Conservation (phyloP, 2,113 vertebrate genomes). For the Rhipidura dahli region DNA sequence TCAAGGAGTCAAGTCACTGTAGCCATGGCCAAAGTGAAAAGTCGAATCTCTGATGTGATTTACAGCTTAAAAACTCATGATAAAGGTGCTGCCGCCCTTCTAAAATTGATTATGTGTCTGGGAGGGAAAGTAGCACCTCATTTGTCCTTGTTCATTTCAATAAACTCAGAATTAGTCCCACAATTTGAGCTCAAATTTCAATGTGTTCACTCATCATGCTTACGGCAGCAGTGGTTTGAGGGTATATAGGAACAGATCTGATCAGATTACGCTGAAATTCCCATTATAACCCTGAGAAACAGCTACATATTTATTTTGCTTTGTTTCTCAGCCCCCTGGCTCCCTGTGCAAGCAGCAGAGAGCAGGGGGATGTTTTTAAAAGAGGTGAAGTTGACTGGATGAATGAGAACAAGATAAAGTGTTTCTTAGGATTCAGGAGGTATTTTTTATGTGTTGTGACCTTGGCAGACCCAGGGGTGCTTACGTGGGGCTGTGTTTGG, state of each 20-base stretch:
- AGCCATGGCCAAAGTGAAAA: background rate
- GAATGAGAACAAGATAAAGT: background rate
- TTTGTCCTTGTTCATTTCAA: constrained; percentile 59
- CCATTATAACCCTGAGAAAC: background rate
- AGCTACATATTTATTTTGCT: background rate
- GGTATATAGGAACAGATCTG: constrained; percentile 24
- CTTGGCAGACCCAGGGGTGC: background rate
- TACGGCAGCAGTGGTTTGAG: background rate
- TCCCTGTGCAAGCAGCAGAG: background rate
- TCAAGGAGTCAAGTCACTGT: background rate
- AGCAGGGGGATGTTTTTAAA: background rate
- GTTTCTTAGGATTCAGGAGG: background rate
- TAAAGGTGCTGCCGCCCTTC: background rate
- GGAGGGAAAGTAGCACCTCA: background rate
- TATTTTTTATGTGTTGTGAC: background rate
- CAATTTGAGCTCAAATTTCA: constrained; percentile 8
- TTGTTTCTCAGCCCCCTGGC: background rate
- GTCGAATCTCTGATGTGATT: background rate
- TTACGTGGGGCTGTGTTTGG: background rate
- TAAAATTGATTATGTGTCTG: background rate
- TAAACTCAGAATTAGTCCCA: constrained; percentile 48
- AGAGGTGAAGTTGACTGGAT: background rate
- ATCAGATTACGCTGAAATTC: constrained; percentile 9
- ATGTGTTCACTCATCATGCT: background rate
- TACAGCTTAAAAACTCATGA: background rate